These are phyloP conservation scores for Callimorpha dominula DNA, from an alignment of 2,888 invertebrate species.

Conservation along the genomic window DNA sequence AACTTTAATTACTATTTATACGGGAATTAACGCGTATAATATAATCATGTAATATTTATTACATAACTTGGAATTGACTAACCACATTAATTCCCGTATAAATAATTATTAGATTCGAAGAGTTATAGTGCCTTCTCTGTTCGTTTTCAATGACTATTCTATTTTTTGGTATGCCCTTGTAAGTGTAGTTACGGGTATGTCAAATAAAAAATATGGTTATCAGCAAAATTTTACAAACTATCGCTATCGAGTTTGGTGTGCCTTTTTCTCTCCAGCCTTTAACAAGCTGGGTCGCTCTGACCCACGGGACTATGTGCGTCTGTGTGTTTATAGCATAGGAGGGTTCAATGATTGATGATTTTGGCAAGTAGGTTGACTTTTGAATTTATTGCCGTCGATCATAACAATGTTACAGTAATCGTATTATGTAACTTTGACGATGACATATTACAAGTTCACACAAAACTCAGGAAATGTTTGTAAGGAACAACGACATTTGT, in stretches of 20 bases:
- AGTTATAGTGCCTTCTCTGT: not conserved
- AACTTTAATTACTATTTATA: too few relatives aligned
- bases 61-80: too few relatives aligned
- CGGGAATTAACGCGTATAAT: too few relatives aligned
- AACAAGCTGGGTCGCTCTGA: slow-evolving; percentile 7
- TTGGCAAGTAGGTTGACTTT: slow-evolving; percentile 39
- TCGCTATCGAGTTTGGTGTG: slow-evolving; percentile 2
- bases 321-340: slow-evolving; percentile 20
- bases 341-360: slow-evolving; percentile 49
- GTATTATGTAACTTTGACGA: not conserved
- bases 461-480: too few relatives aligned
- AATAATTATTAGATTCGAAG: too few relatives aligned
- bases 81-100: too few relatives aligned
- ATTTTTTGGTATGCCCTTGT: too few relatives aligned
- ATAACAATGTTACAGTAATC: slow-evolving; percentile 29
- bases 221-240: slow-evolving; percentile 1
- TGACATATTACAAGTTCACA: not conserved
- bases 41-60: too few relatives aligned
- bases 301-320: not conserved
- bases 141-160: too few relatives aligned
- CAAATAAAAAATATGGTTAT: not conserved
- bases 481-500: too few relatives aligned
- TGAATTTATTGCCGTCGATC: slow-evolving; percentile 38
- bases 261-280: not conserved
- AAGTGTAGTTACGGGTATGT: too few relatives aligned